Conservation (phyloP, 2,888 invertebrate species). For the Leptogaster cylindrica region DNA sequence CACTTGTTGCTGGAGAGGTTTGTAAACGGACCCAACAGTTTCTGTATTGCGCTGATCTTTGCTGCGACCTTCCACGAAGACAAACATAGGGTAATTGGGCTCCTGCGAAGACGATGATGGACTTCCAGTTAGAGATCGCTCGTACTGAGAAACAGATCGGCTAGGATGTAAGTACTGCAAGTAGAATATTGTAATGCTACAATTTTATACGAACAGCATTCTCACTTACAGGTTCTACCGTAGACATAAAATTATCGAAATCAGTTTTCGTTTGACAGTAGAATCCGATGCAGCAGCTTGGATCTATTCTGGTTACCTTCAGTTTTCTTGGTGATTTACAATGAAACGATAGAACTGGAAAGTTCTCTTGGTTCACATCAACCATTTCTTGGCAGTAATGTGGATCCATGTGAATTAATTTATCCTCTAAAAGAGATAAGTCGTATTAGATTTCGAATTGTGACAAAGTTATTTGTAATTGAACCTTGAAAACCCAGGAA, state of each 20-base stretch:
- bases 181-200: constrained; percentile 39
- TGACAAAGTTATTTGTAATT: neutral
- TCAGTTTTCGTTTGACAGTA: constrained; percentile 79
- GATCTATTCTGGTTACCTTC: constrained; percentile 85
- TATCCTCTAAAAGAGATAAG: constrained; percentile 75
- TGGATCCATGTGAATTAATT: constrained; percentile 90
- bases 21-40: constrained; percentile 62
- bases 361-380: constrained; percentile 80
- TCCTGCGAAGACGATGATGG: constrained; percentile 60
- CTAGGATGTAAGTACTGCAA: constrained; percentile 65
- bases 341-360: constrained; percentile 80
- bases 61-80: constrained; percentile 76
- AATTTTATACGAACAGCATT: too few species aligned
- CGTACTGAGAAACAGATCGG: constrained; percentile 53
- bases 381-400: constrained; percentile 93
- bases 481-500: constrained; percentile 88
- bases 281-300: constrained; percentile 90
- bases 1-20: constrained; percentile 66
- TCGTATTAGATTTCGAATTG: neutral
- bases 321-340: constrained; percentile 86
- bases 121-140: constrained; percentile 48
- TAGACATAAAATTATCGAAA: constrained; percentile 76
- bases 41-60: constrained; percentile 61
- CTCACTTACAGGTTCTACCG: constrained; percentile 69
- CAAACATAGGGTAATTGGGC: constrained; percentile 78